These are phyloP conservation scores for Lepus oiostolus DNA, from an alignment of 2,797 vertebrate genomes.

Conservation along the genomic window DNA sequence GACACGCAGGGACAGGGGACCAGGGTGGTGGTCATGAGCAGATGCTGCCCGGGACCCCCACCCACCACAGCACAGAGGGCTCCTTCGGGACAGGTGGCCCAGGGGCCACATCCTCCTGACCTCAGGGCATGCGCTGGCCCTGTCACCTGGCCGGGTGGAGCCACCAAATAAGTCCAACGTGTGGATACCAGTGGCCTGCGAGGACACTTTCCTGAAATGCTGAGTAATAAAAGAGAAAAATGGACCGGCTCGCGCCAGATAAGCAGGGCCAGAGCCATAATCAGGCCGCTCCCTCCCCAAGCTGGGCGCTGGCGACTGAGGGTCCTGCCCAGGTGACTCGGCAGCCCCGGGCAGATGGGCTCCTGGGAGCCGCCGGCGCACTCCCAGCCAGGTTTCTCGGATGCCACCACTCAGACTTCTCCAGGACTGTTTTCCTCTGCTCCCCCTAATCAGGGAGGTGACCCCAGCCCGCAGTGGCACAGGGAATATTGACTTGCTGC, in stretches of 20 bases:
- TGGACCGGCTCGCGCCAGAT: conserved; percentile 53
- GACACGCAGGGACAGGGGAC: background rate
- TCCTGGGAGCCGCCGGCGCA: background rate
- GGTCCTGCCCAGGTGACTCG: conserved; percentile 71
- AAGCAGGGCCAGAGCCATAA: conserved; percentile 76
- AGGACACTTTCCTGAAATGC: conserved; percentile 61
- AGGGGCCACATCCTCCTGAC: background rate
- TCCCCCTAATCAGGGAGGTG: background rate
- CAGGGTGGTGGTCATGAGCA: background rate
- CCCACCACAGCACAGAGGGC: background rate
- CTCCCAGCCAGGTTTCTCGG: conserved; percentile 73
- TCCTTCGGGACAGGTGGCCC: fast-evolving
- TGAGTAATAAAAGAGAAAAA: conserved; percentile 83
- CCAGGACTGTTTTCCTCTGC: conserved; percentile 66
- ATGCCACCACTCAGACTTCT: conserved; percentile 80
- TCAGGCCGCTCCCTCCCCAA: conserved; percentile 52
- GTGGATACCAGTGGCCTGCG: background rate
- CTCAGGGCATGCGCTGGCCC: background rate
- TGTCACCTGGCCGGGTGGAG: conserved; percentile 49
- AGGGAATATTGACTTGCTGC: background rate
- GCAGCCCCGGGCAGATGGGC: conserved; percentile 79
- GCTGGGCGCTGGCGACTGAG: conserved; percentile 48
- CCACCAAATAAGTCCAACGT: conserved; percentile 52
- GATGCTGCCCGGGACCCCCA: background rate
- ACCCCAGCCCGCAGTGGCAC: background rate